A percentile compares a stretch with the other conserved stretches of the same genome.
These are phyloP conservation scores for Caenorhabditis angaria DNA, from an alignment of 2,888 invertebrate genomes.

Conservation along the genomic window DNA sequence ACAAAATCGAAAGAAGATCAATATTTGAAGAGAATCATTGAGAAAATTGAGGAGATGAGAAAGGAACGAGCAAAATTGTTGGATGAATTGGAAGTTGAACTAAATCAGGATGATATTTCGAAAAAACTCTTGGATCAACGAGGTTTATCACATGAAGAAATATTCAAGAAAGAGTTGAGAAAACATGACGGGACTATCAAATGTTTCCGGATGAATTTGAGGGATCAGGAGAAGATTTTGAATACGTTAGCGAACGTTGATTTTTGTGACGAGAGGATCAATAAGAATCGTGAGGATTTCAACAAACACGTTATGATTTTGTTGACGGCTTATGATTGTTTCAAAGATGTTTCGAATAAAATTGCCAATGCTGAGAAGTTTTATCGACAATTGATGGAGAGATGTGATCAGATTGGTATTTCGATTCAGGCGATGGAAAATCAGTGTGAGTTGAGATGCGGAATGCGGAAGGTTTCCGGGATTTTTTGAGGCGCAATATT, in stretches of 20 bases:
- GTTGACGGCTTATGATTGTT: constrained; percentile 87
- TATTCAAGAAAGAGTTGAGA: constrained; percentile 83
- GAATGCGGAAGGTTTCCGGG: too few species aligned
- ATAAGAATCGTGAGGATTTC: constrained; percentile 49
- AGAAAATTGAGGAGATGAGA: constrained; percentile 80
- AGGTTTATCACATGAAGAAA: constrained; percentile 18
- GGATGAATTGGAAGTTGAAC: constrained; percentile 82
- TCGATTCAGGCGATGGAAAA: constrained; percentile 55
- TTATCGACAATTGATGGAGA: constrained; percentile 40
- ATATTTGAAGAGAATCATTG: constrained; percentile 7
- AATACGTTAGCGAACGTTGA: constrained; percentile 83
- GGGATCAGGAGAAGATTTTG: constrained; percentile 91
- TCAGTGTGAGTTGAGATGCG: constrained; percentile 57
- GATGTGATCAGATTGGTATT: constrained; percentile 42
- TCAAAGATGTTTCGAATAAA: constrained; percentile 87
- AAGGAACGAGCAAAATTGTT: constrained; percentile 85
- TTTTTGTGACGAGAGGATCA: constrained; percentile 62
- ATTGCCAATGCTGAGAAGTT: constrained; percentile 81
- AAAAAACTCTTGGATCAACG: constrained; percentile 80
- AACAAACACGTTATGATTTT: constrained; percentile 78
- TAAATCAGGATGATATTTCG: constrained; percentile 88
- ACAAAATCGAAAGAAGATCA: not conserved
- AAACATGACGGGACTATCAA: constrained; percentile 81
- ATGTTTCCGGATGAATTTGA: constrained; percentile 87
- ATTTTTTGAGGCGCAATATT: too few species aligned